These are phyloP conservation scores for Diogma glabrata DNA, from an alignment of 2,888 invertebrate species.

Conservation along the genomic window DNA sequence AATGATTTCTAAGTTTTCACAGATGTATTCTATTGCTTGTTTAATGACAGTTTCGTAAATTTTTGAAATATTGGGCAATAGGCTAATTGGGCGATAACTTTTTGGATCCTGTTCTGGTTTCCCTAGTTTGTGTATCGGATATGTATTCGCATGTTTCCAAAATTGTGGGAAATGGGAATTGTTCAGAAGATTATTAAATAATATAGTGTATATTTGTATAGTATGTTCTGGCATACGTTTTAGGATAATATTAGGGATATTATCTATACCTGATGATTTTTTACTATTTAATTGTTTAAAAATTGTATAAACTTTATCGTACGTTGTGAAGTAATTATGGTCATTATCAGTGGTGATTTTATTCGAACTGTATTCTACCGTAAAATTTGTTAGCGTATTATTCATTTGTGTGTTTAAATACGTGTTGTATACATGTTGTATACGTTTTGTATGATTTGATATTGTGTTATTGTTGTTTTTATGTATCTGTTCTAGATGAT, in stretches of 20 bases:
- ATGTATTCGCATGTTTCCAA: neutral
- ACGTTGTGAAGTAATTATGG: too few species aligned
- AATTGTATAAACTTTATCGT: too few species aligned
- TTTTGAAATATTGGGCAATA: neutral
- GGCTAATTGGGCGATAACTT: neutral
- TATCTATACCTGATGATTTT: neutral
- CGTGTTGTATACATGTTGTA: too few species aligned
- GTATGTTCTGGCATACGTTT: neutral
- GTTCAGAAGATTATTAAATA: neutral
- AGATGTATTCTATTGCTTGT: neutral
- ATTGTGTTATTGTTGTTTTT: too few species aligned
- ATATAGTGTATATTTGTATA: neutral
- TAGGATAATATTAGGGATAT: neutral
- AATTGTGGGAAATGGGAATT: neutral
- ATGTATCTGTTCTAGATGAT: too few species aligned
- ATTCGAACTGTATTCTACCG: too few species aligned
- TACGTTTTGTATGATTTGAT: too few species aligned
- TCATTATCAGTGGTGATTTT: too few species aligned
- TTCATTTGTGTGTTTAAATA: too few species aligned
- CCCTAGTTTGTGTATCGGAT: neutral
- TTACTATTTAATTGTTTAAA: too few species aligned
- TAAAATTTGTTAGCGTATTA: too few species aligned
- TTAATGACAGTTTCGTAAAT: neutral
- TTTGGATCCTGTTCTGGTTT: neutral
- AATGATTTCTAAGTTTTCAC: conserved; percentile 1